These are phyloP conservation scores for Pseudochromis fuscus DNA, from an alignment of 2,797 vertebrate species.

Conservation along the genomic window DNA sequence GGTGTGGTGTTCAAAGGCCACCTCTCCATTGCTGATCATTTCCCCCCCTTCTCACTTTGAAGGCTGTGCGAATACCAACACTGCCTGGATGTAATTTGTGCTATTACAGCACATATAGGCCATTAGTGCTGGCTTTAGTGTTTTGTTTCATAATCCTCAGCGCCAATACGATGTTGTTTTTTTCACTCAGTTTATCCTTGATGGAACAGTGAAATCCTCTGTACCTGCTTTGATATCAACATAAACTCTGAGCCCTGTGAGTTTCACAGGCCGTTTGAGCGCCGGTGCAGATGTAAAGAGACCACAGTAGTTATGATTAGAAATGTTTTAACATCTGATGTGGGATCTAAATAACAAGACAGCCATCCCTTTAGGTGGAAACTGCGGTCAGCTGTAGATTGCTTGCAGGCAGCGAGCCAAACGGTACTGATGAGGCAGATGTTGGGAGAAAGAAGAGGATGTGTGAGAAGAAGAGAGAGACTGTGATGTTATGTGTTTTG, in stretches of 20 bases:
- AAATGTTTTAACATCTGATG: conserved; percentile 40
- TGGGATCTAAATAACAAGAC: conserved; percentile 30
- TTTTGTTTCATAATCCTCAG: conserved; percentile 18
- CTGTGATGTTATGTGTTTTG: too few species aligned
- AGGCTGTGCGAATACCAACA: not conserved
- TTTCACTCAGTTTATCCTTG: not conserved
- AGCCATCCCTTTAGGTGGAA: conserved; percentile 23
- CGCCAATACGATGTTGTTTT: not conserved
- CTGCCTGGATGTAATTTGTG: not conserved
- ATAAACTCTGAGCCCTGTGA: conserved; percentile 9
- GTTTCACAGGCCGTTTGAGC: conserved; percentile 16
- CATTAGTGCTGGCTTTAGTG: not conserved
- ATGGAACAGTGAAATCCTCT: not conserved
- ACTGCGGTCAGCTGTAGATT: conserved; percentile 21
- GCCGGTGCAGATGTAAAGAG: conserved; percentile 39
- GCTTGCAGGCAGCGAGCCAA: conserved; percentile 49
- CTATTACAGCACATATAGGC: not conserved
- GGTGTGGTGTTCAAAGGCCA: conserved; percentile 23
- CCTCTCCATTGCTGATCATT: conserved; percentile 17
- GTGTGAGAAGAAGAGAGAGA: too few species aligned
- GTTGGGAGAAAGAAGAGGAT: not conserved
- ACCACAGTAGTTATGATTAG: conserved; percentile 32
- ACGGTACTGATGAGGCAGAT: conserved; percentile 47
- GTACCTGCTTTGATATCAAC: not conserved
- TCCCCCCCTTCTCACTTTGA: not conserved